Evolutionary conservation across 2,888 invertebrate genomes (phyloP).

Genomic region (Athripsodes cinereus): DNA sequence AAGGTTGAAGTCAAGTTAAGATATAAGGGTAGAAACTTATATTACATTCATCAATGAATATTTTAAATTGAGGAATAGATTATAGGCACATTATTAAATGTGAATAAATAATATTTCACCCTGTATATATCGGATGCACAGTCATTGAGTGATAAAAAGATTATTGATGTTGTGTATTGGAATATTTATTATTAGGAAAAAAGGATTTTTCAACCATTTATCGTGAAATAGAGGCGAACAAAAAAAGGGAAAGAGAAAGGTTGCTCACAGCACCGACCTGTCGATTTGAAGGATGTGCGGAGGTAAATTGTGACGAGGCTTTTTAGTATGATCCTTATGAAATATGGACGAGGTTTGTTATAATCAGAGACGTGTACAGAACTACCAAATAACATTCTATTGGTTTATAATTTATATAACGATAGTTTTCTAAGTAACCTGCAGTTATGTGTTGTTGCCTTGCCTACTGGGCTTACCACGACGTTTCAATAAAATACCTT

Average conservation of each 20-base stretch:
- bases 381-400: too few relatives aligned
- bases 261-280: constrained; percentile 21
- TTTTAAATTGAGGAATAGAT: too few relatives aligned
- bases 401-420: too few relatives aligned
- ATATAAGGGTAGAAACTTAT: too few relatives aligned
- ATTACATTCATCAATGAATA: too few relatives aligned
- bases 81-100: too few relatives aligned
- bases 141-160: constrained; percentile 21
- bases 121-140: background rate
- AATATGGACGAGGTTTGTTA: background rate
- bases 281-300: constrained; percentile 27
- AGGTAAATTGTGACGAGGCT: constrained; percentile 19
- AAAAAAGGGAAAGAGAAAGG: constrained; percentile 6
- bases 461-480: too few relatives aligned
- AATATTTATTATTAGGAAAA: constrained; percentile 28
- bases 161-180: constrained; percentile 27
- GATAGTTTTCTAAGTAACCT: too few relatives aligned
- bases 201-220: constrained; percentile 25
- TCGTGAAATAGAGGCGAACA: constrained; percentile 20
- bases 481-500: too few relatives aligned
- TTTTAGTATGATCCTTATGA: constrained; percentile 4
- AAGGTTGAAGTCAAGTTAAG: too few relatives aligned
- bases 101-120: background rate
- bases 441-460: too few relatives aligned
- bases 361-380: background rate